A percentile compares a stretch with the other conserved stretches of the same genome.
These are phyloP conservation scores for Leptinotarsa tumamoca DNA, from an alignment of 2,888 invertebrate genomes.

Conservation along the genomic window DNA sequence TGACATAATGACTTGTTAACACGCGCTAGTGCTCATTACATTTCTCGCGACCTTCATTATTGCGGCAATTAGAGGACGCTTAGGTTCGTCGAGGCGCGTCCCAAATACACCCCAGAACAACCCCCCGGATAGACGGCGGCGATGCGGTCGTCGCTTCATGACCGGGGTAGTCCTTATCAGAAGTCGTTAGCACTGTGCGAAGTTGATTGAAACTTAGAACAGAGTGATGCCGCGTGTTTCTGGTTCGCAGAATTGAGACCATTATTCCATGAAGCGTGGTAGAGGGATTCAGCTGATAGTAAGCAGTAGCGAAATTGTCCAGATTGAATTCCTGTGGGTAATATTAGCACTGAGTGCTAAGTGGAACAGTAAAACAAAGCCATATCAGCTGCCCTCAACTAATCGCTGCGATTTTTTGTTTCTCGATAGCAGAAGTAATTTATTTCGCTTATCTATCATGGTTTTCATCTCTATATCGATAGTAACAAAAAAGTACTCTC, in stretches of 20 bases:
- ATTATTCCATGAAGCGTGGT: no score
- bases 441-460: no score
- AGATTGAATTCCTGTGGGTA: no score
- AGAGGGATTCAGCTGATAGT: no score
- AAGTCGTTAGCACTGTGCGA: background rate
- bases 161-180: background rate
- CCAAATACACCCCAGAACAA: slow-evolving; percentile 10
- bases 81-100: slow-evolving; percentile 34
- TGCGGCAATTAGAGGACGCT: slow-evolving; percentile 51
- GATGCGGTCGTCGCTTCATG: background rate
- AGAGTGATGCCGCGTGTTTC: background rate
- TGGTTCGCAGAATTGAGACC: background rate
- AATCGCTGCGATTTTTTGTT: no score
- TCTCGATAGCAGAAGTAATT: no score
- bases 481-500: no score
- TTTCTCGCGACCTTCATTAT: slow-evolving; percentile 49
- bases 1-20: slow-evolving; percentile 54
- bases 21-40: slow-evolving; percentile 50
- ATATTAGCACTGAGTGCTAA: no score
- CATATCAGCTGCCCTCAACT: no score
- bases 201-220: slow-evolving; percentile 1
- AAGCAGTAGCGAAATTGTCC: no score
- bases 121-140: slow-evolving; percentile 15
- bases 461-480: no score
- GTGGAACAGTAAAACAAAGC: no score